Percentiles rank a stretch among this genome's conserved stretches.
phyloP scores from a whole-genome alignment of 2,888 invertebrate genomes.

The Dugesia japonica region DNA sequence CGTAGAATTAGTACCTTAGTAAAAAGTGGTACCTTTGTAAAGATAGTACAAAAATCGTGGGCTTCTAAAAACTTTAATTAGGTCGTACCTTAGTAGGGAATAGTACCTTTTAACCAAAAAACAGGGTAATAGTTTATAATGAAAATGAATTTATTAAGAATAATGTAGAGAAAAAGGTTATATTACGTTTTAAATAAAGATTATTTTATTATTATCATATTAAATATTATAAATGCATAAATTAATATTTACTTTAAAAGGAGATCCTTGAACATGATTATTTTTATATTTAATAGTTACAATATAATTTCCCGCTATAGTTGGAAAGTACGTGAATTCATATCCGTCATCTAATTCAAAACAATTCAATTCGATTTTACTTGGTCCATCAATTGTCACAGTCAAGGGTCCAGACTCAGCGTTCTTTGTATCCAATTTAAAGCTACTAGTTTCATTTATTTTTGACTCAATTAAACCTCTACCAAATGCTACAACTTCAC shows the following conservation, averaged over 20 bases:
- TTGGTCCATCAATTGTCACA: conserved; percentile 88
- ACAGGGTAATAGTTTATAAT: too few relatives aligned
- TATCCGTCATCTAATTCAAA: conserved; percentile 82
- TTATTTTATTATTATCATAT: too few relatives aligned
- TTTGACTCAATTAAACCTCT: conserved; percentile 67
- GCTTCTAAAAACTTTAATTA: too few relatives aligned
- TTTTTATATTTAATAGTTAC: conserved; percentile 69
- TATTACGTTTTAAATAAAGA: too few relatives aligned
- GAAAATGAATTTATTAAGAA: too few relatives aligned
- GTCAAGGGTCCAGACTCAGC: conserved; percentile 82
- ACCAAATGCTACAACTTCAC: conserved; percentile 66
- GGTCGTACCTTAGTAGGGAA: too few relatives aligned
- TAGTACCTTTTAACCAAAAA: too few relatives aligned
- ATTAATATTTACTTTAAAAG: conserved; percentile 30
- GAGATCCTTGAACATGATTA: conserved; percentile 30
- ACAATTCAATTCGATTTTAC: conserved; percentile 78
- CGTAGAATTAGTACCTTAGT: too few relatives aligned
- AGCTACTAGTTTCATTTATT: conserved; percentile 54
- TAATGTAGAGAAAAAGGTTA: too few relatives aligned
- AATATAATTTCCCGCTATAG: conserved; percentile 86
- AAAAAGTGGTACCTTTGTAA: too few relatives aligned
- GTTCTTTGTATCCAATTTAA: conserved; percentile 84
- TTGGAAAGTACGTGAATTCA: conserved; percentile 58
- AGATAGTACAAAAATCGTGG: too few relatives aligned
- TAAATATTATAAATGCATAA: too few relatives aligned